phyloP scores from a whole-genome alignment of 2,113 vertebrate species.

The Sander lucioperca region DNA sequence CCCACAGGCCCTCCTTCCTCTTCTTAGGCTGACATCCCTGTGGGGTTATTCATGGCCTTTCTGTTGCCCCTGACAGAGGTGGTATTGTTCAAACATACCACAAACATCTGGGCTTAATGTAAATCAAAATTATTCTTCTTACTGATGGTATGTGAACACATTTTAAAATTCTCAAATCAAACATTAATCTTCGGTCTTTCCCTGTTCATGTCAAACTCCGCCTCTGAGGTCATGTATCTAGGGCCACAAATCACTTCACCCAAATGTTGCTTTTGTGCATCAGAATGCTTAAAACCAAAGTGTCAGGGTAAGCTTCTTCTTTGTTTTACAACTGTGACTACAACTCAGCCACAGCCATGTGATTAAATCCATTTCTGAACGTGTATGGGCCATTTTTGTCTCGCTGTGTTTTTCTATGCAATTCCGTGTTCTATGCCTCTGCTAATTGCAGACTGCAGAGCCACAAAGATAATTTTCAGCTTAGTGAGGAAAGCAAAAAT shows the following conservation, averaged over 20 bases:
- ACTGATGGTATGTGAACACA: conserved; percentile 14
- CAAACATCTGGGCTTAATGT: conserved; percentile 55
- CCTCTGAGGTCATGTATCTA: not conserved
- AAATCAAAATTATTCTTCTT: conserved; percentile 45
- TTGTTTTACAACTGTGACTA: conserved; percentile 41
- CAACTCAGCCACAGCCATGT: conserved; percentile 59
- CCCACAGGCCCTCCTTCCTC: conserved; percentile 59
- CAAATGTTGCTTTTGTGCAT: not conserved
- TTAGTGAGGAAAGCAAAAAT: conserved; percentile 55
- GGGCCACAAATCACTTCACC: conserved; percentile 11
- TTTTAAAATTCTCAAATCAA: conserved; percentile 1
- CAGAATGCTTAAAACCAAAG: conserved; percentile 27
- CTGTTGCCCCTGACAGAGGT: conserved; percentile 66
- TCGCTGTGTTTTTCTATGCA: conserved; percentile 68
- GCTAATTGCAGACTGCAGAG: conserved; percentile 76
- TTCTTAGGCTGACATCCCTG: conserved; percentile 58
- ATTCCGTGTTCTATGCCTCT: conserved; percentile 67
- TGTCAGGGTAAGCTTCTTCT: conserved; percentile 7
- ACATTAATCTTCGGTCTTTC: conserved; percentile 16
- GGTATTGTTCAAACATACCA: conserved; percentile 66
- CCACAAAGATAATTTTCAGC: conserved; percentile 71
- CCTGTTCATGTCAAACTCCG: not conserved
- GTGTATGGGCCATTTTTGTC: conserved; percentile 67
- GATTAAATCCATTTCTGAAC: conserved; percentile 60
- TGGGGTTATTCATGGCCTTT: conserved; percentile 63